These are phyloP conservation scores for Drosophila histrio DNA, from an alignment of 2,888 invertebrate genomes.

Conservation along the genomic window DNA sequence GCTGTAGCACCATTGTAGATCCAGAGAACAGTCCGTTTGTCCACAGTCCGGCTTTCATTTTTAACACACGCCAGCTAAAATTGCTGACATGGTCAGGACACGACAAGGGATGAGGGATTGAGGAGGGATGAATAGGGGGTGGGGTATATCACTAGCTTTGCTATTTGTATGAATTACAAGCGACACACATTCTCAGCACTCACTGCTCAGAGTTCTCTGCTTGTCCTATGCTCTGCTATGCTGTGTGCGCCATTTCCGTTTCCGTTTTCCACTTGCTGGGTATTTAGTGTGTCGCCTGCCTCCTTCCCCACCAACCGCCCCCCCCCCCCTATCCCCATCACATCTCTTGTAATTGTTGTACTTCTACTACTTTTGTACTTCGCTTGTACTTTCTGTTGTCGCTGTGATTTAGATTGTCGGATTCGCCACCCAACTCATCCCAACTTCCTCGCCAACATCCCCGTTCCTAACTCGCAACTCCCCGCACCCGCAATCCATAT, in stretches of 20 bases:
- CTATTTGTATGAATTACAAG: slow-evolving; percentile 73
- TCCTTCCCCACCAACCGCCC: background rate
- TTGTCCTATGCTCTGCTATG: slow-evolving; percentile 25
- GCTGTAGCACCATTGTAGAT: slow-evolving; percentile 11
- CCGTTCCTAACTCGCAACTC: background rate
- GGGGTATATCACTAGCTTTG: slow-evolving; percentile 38
- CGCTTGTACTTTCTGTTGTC: slow-evolving; percentile 76
- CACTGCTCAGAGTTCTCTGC: slow-evolving; percentile 17
- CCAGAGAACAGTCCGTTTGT: slow-evolving; percentile 39
- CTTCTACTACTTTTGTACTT: slow-evolving; percentile 60
- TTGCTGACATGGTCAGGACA: slow-evolving; percentile 69
- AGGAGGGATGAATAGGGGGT: background rate
- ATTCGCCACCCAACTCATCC: slow-evolving; percentile 22
- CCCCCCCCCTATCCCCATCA: background rate
- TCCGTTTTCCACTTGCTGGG: slow-evolving; percentile 79
- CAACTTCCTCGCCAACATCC: background rate
- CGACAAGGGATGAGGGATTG: background rate
- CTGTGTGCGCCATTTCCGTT: slow-evolving; percentile 77
- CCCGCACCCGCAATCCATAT: slow-evolving; percentile 2
- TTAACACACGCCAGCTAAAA: slow-evolving; percentile 65
- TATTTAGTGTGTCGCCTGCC: slow-evolving; percentile 62
- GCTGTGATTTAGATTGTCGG: slow-evolving; percentile 72
- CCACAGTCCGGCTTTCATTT: slow-evolving; percentile 61
- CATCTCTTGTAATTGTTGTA: slow-evolving; percentile 68
- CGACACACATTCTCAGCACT: slow-evolving; percentile 58